Base-by-base conservation (phyloP, 2,797 vertebrate species). In the Anguilla anguilla region DNA sequence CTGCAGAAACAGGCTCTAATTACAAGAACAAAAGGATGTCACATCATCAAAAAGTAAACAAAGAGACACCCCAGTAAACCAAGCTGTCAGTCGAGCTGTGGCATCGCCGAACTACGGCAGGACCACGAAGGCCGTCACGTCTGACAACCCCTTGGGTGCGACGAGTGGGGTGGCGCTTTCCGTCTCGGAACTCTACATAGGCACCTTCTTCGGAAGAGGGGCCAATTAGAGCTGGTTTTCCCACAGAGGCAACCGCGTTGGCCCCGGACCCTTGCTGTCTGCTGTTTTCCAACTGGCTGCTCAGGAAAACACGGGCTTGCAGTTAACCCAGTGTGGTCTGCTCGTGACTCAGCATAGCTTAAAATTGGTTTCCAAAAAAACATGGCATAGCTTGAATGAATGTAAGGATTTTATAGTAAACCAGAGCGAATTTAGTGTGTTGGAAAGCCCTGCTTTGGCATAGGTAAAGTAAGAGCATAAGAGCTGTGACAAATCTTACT, bases 161-260 rank as follows among this genome's bases (percentile, higher is more conserved):
- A 96, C 96, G 0, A 96, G 96, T 0, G 96, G 96, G 90, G 97
- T 97, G 74, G 74, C 96, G 22, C 96, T 96, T 88, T 96, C 96
- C 69, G 96, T 96, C 55, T 97, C 96, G 25, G 96, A 97, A 89
- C 96, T 96, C 69, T 96, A 96, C 83, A 96, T 97, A 72, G 96
- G 96, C 69, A 83, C 94, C 93, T 89, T 96, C 96, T 22, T 91
- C 95, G 2, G 96, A 97, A 89, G 96, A 97, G 85, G 96, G 96
- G 85, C 94, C 96, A 19, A 96, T 97, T 91, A 97, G 96, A 91
- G 96, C 96, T 84, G 96, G 79, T 10, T 43, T 96, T 92, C 94
- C 96, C 87, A 93, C 94, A 51, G 96, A 97, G 95, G 96, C 97
- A 94, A 53, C 94, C 91, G 19, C 25, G 55, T 28, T 31, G 28